A percentile compares a stretch with the other conserved stretches of the same genome.
phyloP scores from a whole-genome alignment of 2,113 vertebrate genomes.

The Grantiella picta region DNA sequence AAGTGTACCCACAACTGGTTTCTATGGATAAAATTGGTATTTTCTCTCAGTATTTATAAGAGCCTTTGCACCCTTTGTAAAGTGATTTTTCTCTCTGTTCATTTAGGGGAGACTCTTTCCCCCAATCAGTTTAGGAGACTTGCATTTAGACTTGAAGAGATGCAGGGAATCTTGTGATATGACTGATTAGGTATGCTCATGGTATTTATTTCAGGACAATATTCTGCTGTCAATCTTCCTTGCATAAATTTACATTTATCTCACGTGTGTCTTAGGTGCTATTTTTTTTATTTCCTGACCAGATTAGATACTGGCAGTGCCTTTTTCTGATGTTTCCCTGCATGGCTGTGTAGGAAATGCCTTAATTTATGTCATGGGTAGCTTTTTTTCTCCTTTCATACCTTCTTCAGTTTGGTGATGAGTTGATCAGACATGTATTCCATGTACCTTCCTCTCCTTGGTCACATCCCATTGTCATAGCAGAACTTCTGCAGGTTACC shows the following conservation, averaged over 20 bases:
- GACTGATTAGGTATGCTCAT: background rate
- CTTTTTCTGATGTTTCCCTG: background rate
- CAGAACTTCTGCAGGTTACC: background rate
- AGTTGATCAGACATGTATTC: background rate
- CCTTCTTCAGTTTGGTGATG: background rate
- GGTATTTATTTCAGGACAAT: background rate
- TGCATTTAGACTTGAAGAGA: background rate
- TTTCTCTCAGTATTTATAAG: background rate
- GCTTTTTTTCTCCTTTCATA: background rate
- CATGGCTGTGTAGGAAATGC: background rate
- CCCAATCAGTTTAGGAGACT: background rate
- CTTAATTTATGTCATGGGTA: background rate
- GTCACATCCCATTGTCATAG: background rate
- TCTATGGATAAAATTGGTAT: background rate
- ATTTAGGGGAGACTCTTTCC: rapidly evolving
- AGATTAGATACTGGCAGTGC: background rate
- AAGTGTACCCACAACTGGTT: background rate
- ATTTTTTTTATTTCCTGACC: background rate
- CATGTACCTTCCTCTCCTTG: background rate
- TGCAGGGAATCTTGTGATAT: background rate
- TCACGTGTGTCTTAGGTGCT: background rate
- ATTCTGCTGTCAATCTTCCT: background rate
- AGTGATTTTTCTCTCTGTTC: background rate
- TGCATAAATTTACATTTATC: background rate
- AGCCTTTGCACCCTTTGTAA: background rate